Base-by-base conservation (phyloP, 2,113 vertebrate genomes). In the Jaculus jaculus region DNA sequence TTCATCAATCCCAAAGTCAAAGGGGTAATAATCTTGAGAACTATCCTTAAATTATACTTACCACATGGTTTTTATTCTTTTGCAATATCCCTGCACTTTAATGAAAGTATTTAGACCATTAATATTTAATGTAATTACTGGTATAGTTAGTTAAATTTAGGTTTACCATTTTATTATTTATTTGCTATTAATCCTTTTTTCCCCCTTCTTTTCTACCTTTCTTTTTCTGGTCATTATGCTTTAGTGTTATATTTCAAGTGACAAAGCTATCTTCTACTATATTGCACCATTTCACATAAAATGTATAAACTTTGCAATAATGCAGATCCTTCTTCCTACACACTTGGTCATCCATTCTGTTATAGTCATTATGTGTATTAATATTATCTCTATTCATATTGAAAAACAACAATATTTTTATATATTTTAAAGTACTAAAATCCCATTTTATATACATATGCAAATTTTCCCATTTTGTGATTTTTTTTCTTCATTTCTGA, bases 81-180 rank as follows among this genome's bases (percentile, higher is more conserved):
- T 37, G 2, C 11, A 12, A 16, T 74, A n/a, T 78, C 86, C 87
- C 20, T 77, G 37, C 47, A 37, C 87, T 91, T 91, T 87, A 82
- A 75, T 63, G 75, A 32, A 65, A 81, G 60, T 86, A 28, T 47
- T 82, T 61, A 61, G 10, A 39, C 24, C 47, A 28, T 68, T 54
- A 82, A n/a, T 82, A 69, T 32, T 82, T 85, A 85, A 85, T 90
- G 74, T 37, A 91, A 54, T 68, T 63, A 75, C n/a, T 51, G 32
- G 47, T 61, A 60, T 20, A 47, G 17, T 74, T 74, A 90, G 58
- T n/a, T n/a, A n/a, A n/a, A 74, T 47, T 66, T 87, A 87, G 37
- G 15, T 74, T 37, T 82, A 34, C 9, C 30, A 74, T 81, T 74
- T 75, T 60, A 2, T 66, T 72, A 86, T 20, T 63, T 79, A 42